Conservation (phyloP, 2,797 vertebrate genomes). For the Staurois parvus region DNA sequence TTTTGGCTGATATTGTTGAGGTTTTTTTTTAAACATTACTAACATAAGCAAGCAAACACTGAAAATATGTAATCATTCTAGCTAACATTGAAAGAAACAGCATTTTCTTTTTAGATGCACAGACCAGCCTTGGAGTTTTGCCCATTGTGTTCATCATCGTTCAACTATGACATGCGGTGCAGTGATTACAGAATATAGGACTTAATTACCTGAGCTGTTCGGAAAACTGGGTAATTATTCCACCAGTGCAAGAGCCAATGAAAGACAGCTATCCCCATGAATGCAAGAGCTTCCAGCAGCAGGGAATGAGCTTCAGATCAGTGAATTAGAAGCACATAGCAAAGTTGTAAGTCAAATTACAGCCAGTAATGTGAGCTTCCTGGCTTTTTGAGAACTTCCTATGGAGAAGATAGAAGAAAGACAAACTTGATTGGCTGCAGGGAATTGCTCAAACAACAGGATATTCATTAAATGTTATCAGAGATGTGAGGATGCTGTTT, state of each 20-base stretch:
- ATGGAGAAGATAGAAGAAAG: slow-evolving; percentile 48
- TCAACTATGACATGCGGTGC: slow-evolving; percentile 44
- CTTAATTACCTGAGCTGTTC: slow-evolving; percentile 53
- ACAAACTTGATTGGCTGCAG: slow-evolving; percentile 23
- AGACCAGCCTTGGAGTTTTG: slow-evolving; percentile 16
- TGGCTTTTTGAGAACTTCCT: slow-evolving; percentile 40
- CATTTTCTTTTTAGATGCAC: slow-evolving; percentile 12
- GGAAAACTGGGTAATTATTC: slow-evolving; percentile 50
- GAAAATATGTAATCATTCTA: background rate
- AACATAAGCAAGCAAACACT: background rate
- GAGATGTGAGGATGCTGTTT: slow-evolving; percentile 36
- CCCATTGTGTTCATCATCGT: slow-evolving; percentile 36
- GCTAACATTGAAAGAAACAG: background rate
- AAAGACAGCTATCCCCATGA: slow-evolving; percentile 25
- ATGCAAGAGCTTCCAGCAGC: slow-evolving; percentile 42
- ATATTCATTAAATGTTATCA: slow-evolving; percentile 51
- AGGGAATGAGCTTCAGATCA: slow-evolving; percentile 49
- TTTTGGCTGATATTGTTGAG: background rate
- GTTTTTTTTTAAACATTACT: background rate
- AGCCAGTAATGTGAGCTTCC: slow-evolving; percentile 41
- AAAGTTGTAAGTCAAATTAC: slow-evolving; percentile 54
- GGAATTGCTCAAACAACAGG: slow-evolving; percentile 49
- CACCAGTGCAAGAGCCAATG: slow-evolving; percentile 40
- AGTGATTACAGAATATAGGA: slow-evolving; percentile 47
- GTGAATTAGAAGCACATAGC: slow-evolving; percentile 55